Evolutionary conservation across 2,113 vertebrate genomes (phyloP).

Genomic region (Callionymus lyra): DNA sequence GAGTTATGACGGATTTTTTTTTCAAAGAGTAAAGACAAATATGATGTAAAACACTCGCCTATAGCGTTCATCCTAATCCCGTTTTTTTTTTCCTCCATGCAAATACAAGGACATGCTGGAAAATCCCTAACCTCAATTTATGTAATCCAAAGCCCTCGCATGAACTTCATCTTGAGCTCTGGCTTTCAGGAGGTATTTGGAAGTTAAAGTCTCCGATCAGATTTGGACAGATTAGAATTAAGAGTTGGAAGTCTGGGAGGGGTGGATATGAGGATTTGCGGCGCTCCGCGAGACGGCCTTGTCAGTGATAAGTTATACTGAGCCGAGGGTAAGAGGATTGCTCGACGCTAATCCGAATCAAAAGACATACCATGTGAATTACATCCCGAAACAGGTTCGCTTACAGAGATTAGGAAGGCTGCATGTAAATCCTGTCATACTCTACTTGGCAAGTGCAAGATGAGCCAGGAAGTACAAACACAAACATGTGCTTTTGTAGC

Average conservation of each 20-base stretch:
- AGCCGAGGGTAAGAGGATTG: constrained; percentile 74
- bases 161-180: constrained; percentile 58
- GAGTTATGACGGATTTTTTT: constrained; percentile 15
- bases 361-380: constrained; percentile 83
- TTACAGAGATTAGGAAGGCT: constrained; percentile 73
- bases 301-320: constrained; percentile 75
- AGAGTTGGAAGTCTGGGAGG: constrained; percentile 56
- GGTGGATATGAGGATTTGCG: constrained; percentile 64
- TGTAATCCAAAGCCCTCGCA: constrained; percentile 60
- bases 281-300: constrained; percentile 63
- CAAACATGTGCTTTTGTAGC: constrained; percentile 58
- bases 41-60: constrained; percentile 8
- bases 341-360: constrained; percentile 76
- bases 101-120: constrained; percentile 45
- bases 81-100: constrained; percentile 23
- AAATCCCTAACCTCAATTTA: constrained; percentile 61
- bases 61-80: constrained; percentile 19
- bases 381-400: constrained; percentile 79
- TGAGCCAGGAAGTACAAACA: constrained; percentile 64
- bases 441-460: constrained; percentile 62
- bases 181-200: constrained; percentile 70
- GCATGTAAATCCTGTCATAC: constrained; percentile 72
- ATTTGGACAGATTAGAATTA: constrained; percentile 73
- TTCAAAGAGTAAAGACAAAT: constrained; percentile 10
- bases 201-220: constrained; percentile 72